Evolutionary conservation across 2,113 vertebrate species (phyloP).

Genomic region (Lucifuga dentata): DNA sequence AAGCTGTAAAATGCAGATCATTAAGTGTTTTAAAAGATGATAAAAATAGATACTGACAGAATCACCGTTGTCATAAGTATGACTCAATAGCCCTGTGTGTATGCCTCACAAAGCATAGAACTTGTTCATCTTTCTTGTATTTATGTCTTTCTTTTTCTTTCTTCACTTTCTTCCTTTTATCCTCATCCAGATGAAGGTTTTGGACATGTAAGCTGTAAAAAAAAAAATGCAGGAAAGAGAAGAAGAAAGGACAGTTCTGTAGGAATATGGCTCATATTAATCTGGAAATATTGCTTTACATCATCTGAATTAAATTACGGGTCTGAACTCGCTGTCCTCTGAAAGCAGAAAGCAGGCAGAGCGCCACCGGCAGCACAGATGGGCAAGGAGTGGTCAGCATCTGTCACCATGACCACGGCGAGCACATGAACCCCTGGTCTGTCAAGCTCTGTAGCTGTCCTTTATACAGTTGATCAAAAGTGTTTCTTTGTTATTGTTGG

Average conservation of each 20-base stretch:
- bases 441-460: constrained; percentile 53
- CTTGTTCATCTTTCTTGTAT: constrained; percentile 61
- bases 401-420: constrained; percentile 73
- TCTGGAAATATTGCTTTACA: constrained; percentile 83
- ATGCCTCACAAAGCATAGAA: constrained; percentile 59
- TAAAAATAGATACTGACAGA: constrained; percentile 18
- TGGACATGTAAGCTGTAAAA: constrained; percentile 77
- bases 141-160: constrained; percentile 38
- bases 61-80: constrained; percentile 16
- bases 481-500: constrained; percentile 71
- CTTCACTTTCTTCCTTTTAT: constrained; percentile 77
- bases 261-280: constrained; percentile 85
- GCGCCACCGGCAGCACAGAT: constrained; percentile 78
- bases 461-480: constrained; percentile 71
- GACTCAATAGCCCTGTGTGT: constrained; percentile 22
- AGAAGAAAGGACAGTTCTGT: constrained; percentile 75
- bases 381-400: constrained; percentile 75
- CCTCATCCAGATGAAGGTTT: constrained; percentile 77
- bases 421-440: constrained; percentile 65
- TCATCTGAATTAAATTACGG: constrained; percentile 86
- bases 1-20: constrained; percentile 21
- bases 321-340: constrained; percentile 81
- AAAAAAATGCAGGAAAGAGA: constrained; percentile 65
- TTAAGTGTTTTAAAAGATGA: constrained; percentile 15
- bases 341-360: constrained; percentile 70